phyloP scores from a whole-genome alignment of 2,797 vertebrate species.

The Neomorphus geoffroyi region DNA sequence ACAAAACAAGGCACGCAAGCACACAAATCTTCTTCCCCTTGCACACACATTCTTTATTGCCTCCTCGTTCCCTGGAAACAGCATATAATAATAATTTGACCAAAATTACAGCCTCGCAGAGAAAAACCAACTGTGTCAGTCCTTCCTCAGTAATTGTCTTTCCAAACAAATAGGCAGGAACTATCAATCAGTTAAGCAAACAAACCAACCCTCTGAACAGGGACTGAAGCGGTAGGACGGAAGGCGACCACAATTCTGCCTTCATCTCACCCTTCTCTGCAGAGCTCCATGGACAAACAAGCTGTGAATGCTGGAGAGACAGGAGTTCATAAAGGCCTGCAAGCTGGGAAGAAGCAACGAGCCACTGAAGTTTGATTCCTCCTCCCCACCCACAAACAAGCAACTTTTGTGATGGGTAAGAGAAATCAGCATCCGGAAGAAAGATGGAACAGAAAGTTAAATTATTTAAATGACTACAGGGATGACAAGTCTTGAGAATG shows the following conservation, averaged over 20 bases:
- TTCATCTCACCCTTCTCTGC: not conserved
- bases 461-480: not conserved
- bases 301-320: not conserved
- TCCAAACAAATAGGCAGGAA: constrained; percentile 27
- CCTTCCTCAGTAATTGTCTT: not conserved
- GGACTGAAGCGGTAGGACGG: not conserved
- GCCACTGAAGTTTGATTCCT: not conserved
- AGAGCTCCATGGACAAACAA: not conserved
- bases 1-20: not conserved
- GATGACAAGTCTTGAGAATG: not conserved
- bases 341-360: not conserved
- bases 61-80: not conserved
- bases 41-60: not conserved
- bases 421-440: not conserved
- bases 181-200: not conserved
- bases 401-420: not conserved
- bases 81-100: constrained; percentile 24
- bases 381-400: not conserved
- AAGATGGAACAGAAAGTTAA: not conserved
- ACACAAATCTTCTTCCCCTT: not conserved
- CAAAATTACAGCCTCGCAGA: constrained; percentile 30
- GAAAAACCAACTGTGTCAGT: not conserved
- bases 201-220: not conserved
- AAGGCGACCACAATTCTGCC: not conserved
- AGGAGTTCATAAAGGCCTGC: not conserved